Percentiles rank a stretch among this genome's conserved stretches.
Evolutionary conservation across 2,888 invertebrate genomes (phyloP).

Genomic region (Drosophila mercatorum): DNA sequence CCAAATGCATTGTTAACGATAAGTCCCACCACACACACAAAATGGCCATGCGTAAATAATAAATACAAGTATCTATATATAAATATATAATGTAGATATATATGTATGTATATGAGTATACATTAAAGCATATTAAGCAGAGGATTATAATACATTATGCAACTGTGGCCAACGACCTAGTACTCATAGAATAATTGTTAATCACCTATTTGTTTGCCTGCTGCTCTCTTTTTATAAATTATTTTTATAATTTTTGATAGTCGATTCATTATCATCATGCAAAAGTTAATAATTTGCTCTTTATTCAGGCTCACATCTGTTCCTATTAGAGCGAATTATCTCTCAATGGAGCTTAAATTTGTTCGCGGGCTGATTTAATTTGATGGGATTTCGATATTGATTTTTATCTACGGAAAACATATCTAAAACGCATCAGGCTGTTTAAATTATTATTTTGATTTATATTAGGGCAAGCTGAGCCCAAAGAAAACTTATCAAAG

Average conservation of each 20-base stretch:
- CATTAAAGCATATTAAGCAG: not conserved
- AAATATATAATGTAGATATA: not conserved
- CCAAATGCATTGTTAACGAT: slow-evolving; percentile 37
- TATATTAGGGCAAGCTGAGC: not conserved
- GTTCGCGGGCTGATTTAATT: not conserved
- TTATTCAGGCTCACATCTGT: slow-evolving; percentile 1
- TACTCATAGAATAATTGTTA: slow-evolving; percentile 3
- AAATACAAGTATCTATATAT: not conserved
- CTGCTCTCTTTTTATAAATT: not conserved
- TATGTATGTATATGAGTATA: not conserved
- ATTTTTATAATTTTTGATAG: slow-evolving; percentile 1
- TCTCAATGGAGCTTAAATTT: not conserved
- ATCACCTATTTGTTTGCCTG: slow-evolving; percentile 3
- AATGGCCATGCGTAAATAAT: slow-evolving; percentile 18
- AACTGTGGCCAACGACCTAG: not conserved
- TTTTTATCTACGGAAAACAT: too few relatives aligned
- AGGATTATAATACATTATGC: not conserved
- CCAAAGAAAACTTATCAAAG: not conserved
- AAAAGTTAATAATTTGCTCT: not conserved
- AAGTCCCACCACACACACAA: slow-evolving; percentile 22
- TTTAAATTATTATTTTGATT: not conserved
- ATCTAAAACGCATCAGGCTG: too few relatives aligned
- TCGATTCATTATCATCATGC: slow-evolving; percentile 2
- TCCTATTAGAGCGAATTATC: not conserved
- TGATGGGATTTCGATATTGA: not conserved